Percentiles rank a stretch among this genome's conserved stretches.
These are phyloP conservation scores for Synanceia verrucosa DNA, from an alignment of 2,797 vertebrate species.

Conservation along the genomic window DNA sequence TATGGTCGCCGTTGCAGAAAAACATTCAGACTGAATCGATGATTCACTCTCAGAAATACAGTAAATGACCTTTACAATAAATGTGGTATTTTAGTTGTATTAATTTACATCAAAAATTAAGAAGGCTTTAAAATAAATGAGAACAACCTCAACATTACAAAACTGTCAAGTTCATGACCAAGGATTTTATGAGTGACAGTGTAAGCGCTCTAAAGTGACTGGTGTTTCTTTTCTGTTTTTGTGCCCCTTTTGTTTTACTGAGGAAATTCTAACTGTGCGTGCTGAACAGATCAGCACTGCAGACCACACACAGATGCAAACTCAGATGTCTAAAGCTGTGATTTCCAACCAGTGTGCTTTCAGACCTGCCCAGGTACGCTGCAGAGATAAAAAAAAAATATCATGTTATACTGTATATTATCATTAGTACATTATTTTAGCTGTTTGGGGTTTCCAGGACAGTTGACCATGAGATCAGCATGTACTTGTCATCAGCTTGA, in stretches of 20 bases:
- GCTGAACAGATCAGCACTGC: slow-evolving; percentile 35
- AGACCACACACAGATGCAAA: slow-evolving; percentile 61
- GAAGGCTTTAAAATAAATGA: slow-evolving; percentile 14
- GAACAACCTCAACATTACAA: slow-evolving; percentile 18
- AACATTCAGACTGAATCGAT: slow-evolving; percentile 9
- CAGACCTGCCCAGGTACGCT: not conserved
- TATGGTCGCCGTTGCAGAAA: slow-evolving; percentile 36
- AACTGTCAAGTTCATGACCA: slow-evolving; percentile 15
- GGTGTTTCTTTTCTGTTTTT: slow-evolving; percentile 28
- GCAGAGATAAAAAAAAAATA: not conserved
- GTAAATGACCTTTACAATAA: slow-evolving; percentile 1
- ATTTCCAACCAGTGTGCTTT: slow-evolving; percentile 5
- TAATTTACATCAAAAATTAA: slow-evolving; percentile 4
- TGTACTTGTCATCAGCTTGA: slow-evolving; percentile 6
- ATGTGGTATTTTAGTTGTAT: slow-evolving; percentile 28
- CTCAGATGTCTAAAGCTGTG: slow-evolving; percentile 28
- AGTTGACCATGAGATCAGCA: not conserved
- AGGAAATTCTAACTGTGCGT: slow-evolving; percentile 54
- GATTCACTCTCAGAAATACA: slow-evolving; percentile 10
- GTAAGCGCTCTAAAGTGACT: slow-evolving; percentile 18
- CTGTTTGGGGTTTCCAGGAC: not conserved
- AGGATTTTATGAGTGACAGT: slow-evolving; percentile 35
- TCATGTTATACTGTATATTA: too few relatives aligned
- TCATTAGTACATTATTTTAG: not conserved
- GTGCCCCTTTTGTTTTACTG: slow-evolving; percentile 53